Conservation (phyloP, 2,888 invertebrate species). For the Stenodema calcarata region DNA sequence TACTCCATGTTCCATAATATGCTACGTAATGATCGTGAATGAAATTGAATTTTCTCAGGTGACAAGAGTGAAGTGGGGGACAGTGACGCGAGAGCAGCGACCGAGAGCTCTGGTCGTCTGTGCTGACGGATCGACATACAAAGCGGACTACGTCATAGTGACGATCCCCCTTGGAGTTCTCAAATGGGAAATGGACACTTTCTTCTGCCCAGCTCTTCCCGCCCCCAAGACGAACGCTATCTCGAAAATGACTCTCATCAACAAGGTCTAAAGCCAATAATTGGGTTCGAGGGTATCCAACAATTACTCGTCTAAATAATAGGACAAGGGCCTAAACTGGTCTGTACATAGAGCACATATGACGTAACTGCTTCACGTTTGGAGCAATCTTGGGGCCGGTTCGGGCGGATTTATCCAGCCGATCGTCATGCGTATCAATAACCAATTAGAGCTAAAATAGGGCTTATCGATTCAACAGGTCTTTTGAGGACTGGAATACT, state of each 20-base stretch:
- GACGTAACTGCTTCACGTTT: too few species aligned
- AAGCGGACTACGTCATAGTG: slow-evolving; percentile 78
- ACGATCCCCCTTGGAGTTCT: slow-evolving; percentile 81
- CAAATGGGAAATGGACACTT: slow-evolving; percentile 73
- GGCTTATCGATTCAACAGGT: too few species aligned
- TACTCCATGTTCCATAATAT: too few species aligned
- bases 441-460: too few species aligned
- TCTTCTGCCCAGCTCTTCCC: slow-evolving; percentile 78
- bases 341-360: too few species aligned
- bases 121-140: slow-evolving; percentile 71
- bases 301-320: too few species aligned
- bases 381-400: too few species aligned
- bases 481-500: too few species aligned
- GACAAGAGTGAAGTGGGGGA: slow-evolving; percentile 47
- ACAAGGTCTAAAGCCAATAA: background rate
- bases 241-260: background rate
- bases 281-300: too few species aligned
- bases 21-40: background rate
- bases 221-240: slow-evolving; percentile 75
- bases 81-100: slow-evolving; percentile 45
- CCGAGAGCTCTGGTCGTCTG: slow-evolving; percentile 50
- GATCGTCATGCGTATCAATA: too few species aligned
- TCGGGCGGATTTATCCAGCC: too few species aligned
- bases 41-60: slow-evolving; percentile 11
- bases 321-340: too few species aligned